Evolutionary conservation across 2,113 vertebrate genomes (phyloP), one percentile per base, ranked within the genome.

Genomic region (Cynopterus brachyotis): DNA sequence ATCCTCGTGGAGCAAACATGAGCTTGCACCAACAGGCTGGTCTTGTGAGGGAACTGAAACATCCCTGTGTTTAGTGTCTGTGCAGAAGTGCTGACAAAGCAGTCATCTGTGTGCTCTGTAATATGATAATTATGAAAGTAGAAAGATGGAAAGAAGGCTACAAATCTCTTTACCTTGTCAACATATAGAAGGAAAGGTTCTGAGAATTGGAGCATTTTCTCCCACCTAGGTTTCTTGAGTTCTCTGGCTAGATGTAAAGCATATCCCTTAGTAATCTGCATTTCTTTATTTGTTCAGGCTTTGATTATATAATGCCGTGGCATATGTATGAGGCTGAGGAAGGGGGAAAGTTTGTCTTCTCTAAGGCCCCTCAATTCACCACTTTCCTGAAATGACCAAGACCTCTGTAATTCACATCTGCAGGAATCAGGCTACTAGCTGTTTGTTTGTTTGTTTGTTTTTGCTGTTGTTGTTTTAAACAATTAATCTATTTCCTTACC

Each of bases 1-100:
- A 75, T 89, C 85, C 78, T 85, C 13, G 7, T 32, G n/a, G 42
- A 94, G 64, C 59, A 76, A 64, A 96, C 50, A 37, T 22, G 82
- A 97, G 82, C 96, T 89, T 97, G 89, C 64, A 91, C 69, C 84
- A 94, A 96, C 94, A 93, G 93, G 91, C 93, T 89, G 53, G 55
- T 42, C 57, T 79, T 85, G 45, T 76, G 81, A 94, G 84, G 81
- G 80, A 89, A 83, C 0, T 79, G 37, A 96, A 86, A 75, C 82
- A 96, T 70, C 81, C 70, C 93, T 79, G 67, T 89, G 32, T 95
- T 97, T 91, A 91, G 69, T 28, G 79, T 95, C 45, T 94, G 62
- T 81, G 37, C 11, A 40, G 32, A 94, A 32, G 4, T 81, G 94
- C 92, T 95, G 81, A 95, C 55, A 94, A 86, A 96, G 88, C 78